phyloP scores from a whole-genome alignment of 2,113 vertebrate genomes.

The Danionella cerebrum region DNA sequence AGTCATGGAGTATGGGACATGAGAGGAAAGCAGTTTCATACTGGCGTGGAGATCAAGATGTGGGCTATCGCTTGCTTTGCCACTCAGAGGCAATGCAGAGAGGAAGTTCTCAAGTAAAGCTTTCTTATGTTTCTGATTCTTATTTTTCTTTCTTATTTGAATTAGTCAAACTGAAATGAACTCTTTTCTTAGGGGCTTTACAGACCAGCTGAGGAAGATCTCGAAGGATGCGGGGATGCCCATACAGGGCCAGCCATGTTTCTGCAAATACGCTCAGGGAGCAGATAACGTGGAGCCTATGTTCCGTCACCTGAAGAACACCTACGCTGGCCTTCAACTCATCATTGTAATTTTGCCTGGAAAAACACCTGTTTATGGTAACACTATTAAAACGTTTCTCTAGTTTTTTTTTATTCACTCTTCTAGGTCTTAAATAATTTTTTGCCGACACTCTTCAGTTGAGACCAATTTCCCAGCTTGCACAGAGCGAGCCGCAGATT shows the following conservation, averaged over 20 bases:
- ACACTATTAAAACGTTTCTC: not conserved
- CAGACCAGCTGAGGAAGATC: conserved; percentile 91
- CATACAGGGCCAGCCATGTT: conserved; percentile 92
- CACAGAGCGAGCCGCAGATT: too few species aligned
- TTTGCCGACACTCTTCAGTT: too few species aligned
- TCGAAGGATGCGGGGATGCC: conserved; percentile 96
- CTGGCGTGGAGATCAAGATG: conserved; percentile 94
- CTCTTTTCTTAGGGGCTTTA: conserved; percentile 78
- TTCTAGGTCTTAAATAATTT: too few species aligned
- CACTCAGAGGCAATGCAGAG: conserved; percentile 89
- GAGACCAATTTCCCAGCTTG: too few species aligned
- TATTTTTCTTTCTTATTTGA: not conserved
- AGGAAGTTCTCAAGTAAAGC: conserved; percentile 86
- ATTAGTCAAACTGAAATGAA: not conserved
- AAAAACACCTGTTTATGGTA: conserved; percentile 92
- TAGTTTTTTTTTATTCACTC: not conserved
- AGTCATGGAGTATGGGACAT: conserved; percentile 98
- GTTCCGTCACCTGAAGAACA: conserved; percentile 95
- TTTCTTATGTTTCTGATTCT: too few species aligned
- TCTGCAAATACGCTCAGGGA: conserved; percentile 94
- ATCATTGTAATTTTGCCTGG: conserved; percentile 94
- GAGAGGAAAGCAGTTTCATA: conserved; percentile 96
- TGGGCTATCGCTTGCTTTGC: conserved; percentile 97
- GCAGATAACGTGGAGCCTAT: conserved; percentile 96
- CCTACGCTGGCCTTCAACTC: conserved; percentile 91